Conservation (phyloP, 2,888 invertebrate genomes). For the Oxyscelio sp. region DNA sequence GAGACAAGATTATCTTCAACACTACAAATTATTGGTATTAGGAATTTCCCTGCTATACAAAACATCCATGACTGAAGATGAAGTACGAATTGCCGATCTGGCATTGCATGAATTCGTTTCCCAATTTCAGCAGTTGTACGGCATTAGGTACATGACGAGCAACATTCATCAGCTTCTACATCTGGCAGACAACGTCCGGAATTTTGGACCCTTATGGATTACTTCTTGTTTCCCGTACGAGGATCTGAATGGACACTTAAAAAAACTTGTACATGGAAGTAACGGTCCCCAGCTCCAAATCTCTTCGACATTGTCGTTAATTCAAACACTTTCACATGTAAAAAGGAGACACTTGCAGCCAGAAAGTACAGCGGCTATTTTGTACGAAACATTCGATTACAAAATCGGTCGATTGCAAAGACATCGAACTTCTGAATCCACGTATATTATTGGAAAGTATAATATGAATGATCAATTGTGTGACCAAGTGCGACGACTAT, state of each 20-base stretch:
- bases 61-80: constrained; percentile 54
- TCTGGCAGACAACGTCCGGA: constrained; percentile 57
- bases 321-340: not conserved
- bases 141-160: constrained; percentile 62
- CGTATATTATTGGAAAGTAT: not conserved
- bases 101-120: constrained; percentile 61
- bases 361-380: not conserved
- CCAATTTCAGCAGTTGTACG: constrained; percentile 70
- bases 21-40: constrained; percentile 54
- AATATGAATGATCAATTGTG: not conserved
- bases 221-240: constrained; percentile 5
- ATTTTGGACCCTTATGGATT: constrained; percentile 16
- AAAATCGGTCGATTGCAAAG: constrained; percentile 3
- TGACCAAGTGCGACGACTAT: no score
- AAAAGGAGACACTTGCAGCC: not conserved
- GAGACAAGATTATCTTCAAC: constrained; percentile 64
- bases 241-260: no score
- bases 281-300: constrained; percentile 1
- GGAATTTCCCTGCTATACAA: constrained; percentile 67
- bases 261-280: not conserved
- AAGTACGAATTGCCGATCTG: constrained; percentile 44
- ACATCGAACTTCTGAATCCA: not conserved
- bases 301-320: not conserved
- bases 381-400: not conserved
- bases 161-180: constrained; percentile 75